phyloP scores from a whole-genome alignment of 1,140 invertebrate genomes.

The Agrilus planipennis region DNA sequence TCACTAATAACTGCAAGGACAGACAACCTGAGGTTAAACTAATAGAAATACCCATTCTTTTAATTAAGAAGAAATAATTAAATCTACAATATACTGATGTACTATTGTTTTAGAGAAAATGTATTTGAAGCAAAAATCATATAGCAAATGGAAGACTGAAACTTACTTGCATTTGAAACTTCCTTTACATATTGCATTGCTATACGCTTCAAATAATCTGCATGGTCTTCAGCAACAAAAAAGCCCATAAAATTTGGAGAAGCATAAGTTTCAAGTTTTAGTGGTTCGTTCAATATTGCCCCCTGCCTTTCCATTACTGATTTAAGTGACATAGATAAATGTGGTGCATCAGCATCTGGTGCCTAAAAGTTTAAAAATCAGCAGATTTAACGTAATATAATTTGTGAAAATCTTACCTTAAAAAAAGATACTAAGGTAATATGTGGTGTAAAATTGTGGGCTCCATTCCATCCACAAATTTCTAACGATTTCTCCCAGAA shows the following conservation, averaged over 20 bases:
- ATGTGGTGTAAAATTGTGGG: constrained; percentile 79
- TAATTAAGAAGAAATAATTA: too few species aligned
- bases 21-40: too few species aligned
- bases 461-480: constrained; percentile 72
- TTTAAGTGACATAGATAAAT: constrained; percentile 51
- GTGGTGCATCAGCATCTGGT: constrained; percentile 55
- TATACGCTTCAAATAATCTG: constrained; percentile 60
- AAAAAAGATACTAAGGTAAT: constrained; percentile 83
- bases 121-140: too few species aligned
- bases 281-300: constrained; percentile 42
- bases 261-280: constrained; percentile 67
- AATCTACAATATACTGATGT: too few species aligned
- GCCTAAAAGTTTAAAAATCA: constrained; percentile 41
- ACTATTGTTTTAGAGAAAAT: too few species aligned
- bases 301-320: constrained; percentile 55
- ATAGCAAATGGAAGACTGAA: too few species aligned
- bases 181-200: constrained; percentile 65
- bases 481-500: constrained; percentile 72
- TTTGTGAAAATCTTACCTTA: constrained; percentile 45
- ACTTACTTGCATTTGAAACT: constrained; percentile 59
- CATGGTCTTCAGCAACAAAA: constrained; percentile 67
- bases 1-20: constrained; percentile 43
- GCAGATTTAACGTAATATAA: constrained; percentile 2
- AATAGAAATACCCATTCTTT: too few species aligned
- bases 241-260: constrained; percentile 80